Base-by-base conservation (phyloP, 2,888 invertebrate genomes). In the Zonitis immaculata region DNA sequence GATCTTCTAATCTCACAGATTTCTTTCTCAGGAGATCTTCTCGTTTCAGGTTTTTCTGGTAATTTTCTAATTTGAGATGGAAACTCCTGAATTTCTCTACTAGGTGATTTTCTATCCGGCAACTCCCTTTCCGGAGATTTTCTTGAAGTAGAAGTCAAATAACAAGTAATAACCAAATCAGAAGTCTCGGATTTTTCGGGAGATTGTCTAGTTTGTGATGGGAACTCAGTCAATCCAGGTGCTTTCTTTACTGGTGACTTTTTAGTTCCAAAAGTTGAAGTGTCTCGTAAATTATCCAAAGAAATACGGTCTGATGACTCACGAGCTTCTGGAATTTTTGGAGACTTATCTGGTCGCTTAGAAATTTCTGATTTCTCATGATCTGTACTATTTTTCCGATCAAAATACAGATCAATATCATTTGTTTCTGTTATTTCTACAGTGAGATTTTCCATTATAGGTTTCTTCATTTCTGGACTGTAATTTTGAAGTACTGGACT, bases 31-130 rank as follows among this genome's bases (percentile, higher is more conserved):
- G 49, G 30, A 14, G 11, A 20, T 18, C 5, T 12, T 49, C 26
- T 39, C 5, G 25, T 44, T 18, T 49, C 48, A 8, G 52, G 51
- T 28, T 49, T 51, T 12, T 58, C 56, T 32, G 61, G 61, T 6
- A 51, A 49, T 44, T 51, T 26, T 43, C 52, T 30, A 6, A 46
- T 48, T 35, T 52, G 53, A 2, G 49, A 32, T 3, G 49, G 49
- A 27, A 49, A 44, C 22, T 49, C 49, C 12, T 7, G 3, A 28
- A 44, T 49, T 30, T 44, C 47, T 26, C 44, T 55, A 0, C 39
- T 18, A 6, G 49, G 51, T 22, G 18, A 14, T 30, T 28, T 44
- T 25, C 56, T 27, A 2, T 44, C 42, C 1, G 48, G 42, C 3
- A 8, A 42, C 16, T 20, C 9, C n/a, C n/a, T 12, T n/a, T 27